Conservation (phyloP, 1,140 invertebrate genomes). For the Aporrectodea caliginosa region DNA sequence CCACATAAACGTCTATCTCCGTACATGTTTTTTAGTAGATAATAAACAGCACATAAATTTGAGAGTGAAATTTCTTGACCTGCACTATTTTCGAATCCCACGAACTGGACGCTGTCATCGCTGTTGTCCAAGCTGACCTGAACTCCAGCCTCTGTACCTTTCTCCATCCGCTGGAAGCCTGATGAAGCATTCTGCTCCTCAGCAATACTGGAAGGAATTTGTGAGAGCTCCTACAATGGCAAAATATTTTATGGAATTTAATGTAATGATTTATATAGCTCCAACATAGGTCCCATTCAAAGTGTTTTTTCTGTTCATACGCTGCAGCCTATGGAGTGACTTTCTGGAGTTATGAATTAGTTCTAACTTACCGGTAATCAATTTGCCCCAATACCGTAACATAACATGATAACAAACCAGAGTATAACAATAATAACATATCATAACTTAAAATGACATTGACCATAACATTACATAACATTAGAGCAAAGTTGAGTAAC, state of each 20-base stretch:
- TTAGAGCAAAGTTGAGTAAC: too few relatives aligned
- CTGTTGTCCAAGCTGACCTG: neutral
- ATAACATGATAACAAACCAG: too few relatives aligned
- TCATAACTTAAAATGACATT: too few relatives aligned
- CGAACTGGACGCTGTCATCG: neutral
- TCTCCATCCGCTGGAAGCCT: neutral
- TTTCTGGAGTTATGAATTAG: too few relatives aligned
- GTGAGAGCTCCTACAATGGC: neutral
- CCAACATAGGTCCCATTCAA: too few relatives aligned
- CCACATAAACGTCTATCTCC: neutral
- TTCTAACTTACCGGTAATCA: too few relatives aligned
- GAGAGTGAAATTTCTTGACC: neutral
- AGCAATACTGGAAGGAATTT: neutral
- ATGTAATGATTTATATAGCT: too few relatives aligned
- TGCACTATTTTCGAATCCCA: neutral
- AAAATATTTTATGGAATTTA: neutral
- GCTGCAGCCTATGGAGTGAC: too few relatives aligned
- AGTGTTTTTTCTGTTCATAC: too few relatives aligned
- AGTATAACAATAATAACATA: too few relatives aligned
- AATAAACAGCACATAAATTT: neutral
- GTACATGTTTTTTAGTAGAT: neutral
- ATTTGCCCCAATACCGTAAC: too few relatives aligned
- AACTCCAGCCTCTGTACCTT: neutral
- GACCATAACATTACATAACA: too few relatives aligned
- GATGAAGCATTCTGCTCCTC: neutral